Conservation (phyloP, 2,113 vertebrate species). For the Amphiprion ocellaris region DNA sequence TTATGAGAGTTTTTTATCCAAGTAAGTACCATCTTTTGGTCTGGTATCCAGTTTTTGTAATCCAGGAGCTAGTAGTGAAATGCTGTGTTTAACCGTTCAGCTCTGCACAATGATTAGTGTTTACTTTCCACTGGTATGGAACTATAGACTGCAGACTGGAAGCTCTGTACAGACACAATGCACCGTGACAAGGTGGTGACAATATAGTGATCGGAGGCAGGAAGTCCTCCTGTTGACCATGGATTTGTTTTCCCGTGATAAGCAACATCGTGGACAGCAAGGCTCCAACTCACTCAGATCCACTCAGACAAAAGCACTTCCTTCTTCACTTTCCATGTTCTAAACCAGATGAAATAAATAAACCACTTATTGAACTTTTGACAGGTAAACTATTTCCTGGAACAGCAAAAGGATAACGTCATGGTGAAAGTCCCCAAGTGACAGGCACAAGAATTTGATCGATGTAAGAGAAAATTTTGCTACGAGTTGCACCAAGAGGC, state of each 20-base stretch:
- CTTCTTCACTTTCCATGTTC: neutral
- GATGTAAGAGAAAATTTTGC: neutral
- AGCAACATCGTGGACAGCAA: neutral
- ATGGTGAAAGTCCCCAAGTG: neutral
- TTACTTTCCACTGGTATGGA: neutral
- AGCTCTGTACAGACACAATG: neutral
- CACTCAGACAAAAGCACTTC: constrained; percentile 3
- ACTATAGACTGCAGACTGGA: neutral
- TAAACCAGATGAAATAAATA: constrained; percentile 5
- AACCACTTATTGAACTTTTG: neutral
- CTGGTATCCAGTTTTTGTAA: no score
- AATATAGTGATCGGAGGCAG: constrained; percentile 25
- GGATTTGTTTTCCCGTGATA: constrained; percentile 50
- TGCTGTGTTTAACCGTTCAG: no score
- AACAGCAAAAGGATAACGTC: neutral
- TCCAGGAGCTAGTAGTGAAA: no score
- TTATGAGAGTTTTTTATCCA: no score
- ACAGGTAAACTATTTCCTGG: constrained; percentile 13
- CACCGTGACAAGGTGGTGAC: no score
- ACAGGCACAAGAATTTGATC: neutral
- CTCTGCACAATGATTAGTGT: neutral
- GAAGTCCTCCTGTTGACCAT: constrained; percentile 12
- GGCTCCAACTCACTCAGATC: neutral
- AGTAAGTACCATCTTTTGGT: no score
- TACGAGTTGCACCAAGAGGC: neutral